A percentile compares a stretch with the other conserved stretches of the same genome.
phyloP scores from a whole-genome alignment of 2,888 invertebrate species.

The Xestobium rufovillosum region DNA sequence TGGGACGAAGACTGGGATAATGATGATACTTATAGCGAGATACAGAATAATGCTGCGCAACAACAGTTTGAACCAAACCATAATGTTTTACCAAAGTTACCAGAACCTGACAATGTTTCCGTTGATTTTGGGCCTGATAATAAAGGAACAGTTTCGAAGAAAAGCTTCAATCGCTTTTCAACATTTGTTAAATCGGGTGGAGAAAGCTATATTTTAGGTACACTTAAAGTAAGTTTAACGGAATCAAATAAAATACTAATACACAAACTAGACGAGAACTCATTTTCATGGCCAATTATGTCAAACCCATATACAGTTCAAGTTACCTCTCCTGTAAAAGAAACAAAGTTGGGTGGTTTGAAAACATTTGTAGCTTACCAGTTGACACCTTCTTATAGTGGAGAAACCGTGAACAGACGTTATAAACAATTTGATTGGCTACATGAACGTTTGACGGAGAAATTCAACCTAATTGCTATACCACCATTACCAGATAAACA shows the following conservation, averaged over 20 bases:
- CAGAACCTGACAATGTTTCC: conserved; percentile 40
- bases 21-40: conserved; percentile 70
- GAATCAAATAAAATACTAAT: conserved; percentile 67
- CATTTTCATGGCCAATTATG: conserved; percentile 70
- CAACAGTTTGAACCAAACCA: conserved; percentile 28
- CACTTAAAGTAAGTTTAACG: conserved; percentile 59
- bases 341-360: conserved; percentile 93
- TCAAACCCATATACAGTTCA: conserved; percentile 70
- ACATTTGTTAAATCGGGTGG: conserved; percentile 85
- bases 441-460: conserved; percentile 86
- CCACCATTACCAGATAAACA: conserved; percentile 98
- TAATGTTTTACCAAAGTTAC: conserved; percentile 29
- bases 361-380: conserved; percentile 98
- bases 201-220: conserved; percentile 81
- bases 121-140: conserved; percentile 47
- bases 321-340: conserved; percentile 94
- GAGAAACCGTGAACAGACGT: conserved; percentile 85
- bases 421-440: conserved; percentile 99
- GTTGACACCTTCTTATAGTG: conserved; percentile 89
- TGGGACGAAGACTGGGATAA: conserved; percentile 66
- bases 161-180: conserved; percentile 73
- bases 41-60: conserved; percentile 44
- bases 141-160: conserved; percentile 60
- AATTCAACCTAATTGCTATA: conserved; percentile 90
- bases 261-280: conserved; percentile 60